These are phyloP conservation scores for Caenorhabditis japonica DNA, from an alignment of 2,888 invertebrate genomes.

Conservation along the genomic window DNA sequence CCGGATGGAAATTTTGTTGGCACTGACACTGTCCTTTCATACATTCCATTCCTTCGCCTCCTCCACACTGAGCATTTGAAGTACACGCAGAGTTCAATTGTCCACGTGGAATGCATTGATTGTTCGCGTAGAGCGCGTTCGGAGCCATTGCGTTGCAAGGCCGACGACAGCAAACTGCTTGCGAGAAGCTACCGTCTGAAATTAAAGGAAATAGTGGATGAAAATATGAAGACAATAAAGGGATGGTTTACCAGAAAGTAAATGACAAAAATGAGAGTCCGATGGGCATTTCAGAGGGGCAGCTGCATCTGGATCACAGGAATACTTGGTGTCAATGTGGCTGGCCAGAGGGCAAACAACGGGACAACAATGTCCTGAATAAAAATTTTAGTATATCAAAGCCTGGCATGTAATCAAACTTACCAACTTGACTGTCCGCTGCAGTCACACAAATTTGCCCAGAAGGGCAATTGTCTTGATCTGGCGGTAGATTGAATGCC, in stretches of 20 bases:
- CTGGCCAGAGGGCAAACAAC: constrained; percentile 73
- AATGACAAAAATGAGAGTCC: constrained; percentile 76
- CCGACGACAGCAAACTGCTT: constrained; percentile 75
- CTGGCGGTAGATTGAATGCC: constrained; percentile 64
- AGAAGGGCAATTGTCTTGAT: constrained; percentile 70
- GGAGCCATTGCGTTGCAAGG: constrained; percentile 77
- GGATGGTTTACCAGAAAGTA: constrained; percentile 73
- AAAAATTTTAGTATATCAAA: neutral
- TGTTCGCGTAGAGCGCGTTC: constrained; percentile 75
- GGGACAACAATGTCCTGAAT: constrained; percentile 73
- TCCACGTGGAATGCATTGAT: constrained; percentile 75
- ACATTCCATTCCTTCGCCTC: constrained; percentile 76
- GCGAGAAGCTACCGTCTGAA: constrained; percentile 66
- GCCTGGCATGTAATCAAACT: neutral
- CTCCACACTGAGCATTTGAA: constrained; percentile 75
- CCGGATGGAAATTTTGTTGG: constrained; percentile 72
- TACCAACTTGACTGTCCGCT: constrained; percentile 72
- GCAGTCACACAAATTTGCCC: constrained; percentile 73
- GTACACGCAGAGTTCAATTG: constrained; percentile 73
- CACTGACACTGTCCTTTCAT: constrained; percentile 74
- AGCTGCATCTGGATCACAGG: constrained; percentile 64
- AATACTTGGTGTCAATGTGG: constrained; percentile 66
- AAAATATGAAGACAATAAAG: too few relatives aligned
- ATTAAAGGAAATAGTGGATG: too few relatives aligned
- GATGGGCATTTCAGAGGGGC: constrained; percentile 66